These are phyloP conservation scores for Pristionchus maxplancki DNA, from an alignment of 2,888 invertebrate species.

Conservation along the genomic window DNA sequence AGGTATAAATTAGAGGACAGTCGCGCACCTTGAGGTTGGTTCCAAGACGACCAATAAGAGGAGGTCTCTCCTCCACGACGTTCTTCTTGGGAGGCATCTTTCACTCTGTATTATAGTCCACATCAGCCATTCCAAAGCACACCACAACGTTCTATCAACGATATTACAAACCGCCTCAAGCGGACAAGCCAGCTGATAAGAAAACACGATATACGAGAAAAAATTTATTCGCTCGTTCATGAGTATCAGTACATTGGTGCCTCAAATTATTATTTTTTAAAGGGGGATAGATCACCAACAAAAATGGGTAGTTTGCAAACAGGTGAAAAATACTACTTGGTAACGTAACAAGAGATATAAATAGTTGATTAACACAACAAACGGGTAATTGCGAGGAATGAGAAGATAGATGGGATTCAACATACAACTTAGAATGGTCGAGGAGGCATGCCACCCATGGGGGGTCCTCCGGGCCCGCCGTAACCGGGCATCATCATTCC, in stretches of 20 bases:
- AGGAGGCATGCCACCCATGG: constrained; percentile 57
- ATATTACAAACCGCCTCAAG: constrained; percentile 45
- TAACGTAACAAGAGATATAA: constrained; percentile 20
- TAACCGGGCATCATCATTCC: constrained; percentile 86
- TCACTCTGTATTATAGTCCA: background rate
- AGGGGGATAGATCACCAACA: constrained; percentile 1
- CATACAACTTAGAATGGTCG: constrained; percentile 59
- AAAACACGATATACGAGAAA: background rate
- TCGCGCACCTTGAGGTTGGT: constrained; percentile 74
- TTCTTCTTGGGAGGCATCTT: constrained; percentile 86
- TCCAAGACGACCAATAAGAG: constrained; percentile 80
- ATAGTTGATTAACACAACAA: constrained; percentile 44
- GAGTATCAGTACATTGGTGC: constrained; percentile 40
- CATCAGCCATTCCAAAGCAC: background rate
- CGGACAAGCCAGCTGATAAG: background rate
- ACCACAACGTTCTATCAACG: background rate
- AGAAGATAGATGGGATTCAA: constrained; percentile 39
- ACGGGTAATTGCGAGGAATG: constrained; percentile 51
- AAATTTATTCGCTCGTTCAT: constrained; percentile 26
- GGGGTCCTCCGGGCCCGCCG: constrained; percentile 57
- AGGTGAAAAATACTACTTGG: constrained; percentile 40
- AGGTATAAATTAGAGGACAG: background rate
- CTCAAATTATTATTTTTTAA: constrained; percentile 8
- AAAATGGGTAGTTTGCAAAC: constrained; percentile 31
- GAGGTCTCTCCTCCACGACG: constrained; percentile 85